A percentile compares a stretch with the other conserved stretches of the same genome.
These are phyloP conservation scores for Smittia sp. DNA, from an alignment of 2,888 invertebrate species.

Conservation along the genomic window DNA sequence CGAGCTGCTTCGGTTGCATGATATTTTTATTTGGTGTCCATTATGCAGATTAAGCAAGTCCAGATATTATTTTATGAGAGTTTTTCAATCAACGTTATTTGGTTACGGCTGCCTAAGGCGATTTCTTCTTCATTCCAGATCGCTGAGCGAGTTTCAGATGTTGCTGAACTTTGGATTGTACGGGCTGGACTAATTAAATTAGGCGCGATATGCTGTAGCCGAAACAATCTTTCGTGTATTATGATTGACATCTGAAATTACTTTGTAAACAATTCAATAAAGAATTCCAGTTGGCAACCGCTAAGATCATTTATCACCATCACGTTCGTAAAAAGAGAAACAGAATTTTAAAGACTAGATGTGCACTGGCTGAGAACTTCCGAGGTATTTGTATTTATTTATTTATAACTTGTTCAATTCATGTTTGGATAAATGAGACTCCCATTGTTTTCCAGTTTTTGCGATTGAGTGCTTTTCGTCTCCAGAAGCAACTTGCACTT, in stretches of 20 bases:
- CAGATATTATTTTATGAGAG: slow-evolving; percentile 21
- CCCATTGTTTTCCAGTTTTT: too few relatives aligned
- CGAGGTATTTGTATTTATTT: too few relatives aligned
- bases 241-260: slow-evolving; percentile 41
- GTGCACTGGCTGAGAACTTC: too few relatives aligned
- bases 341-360: too few relatives aligned
- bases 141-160: neutral
- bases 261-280: slow-evolving; percentile 41
- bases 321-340: neutral
- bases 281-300: slow-evolving; percentile 9
- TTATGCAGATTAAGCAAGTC: slow-evolving; percentile 37
- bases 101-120: neutral
- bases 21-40: slow-evolving; percentile 28
- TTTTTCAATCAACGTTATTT: slow-evolving; percentile 17
- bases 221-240: slow-evolving; percentile 4
- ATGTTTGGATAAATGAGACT: too few relatives aligned
- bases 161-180: slow-evolving; percentile 13
- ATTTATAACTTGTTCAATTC: too few relatives aligned
- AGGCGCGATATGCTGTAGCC: neutral
- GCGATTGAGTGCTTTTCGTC: too few relatives aligned
- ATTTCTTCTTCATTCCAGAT: neutral
- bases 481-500: too few relatives aligned
- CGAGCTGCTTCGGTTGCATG: slow-evolving; percentile 22
- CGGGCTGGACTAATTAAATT: neutral
- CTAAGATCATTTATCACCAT: slow-evolving; percentile 37